Conservation (phyloP, 2,797 vertebrate genomes). For the Amazona finschi region DNA sequence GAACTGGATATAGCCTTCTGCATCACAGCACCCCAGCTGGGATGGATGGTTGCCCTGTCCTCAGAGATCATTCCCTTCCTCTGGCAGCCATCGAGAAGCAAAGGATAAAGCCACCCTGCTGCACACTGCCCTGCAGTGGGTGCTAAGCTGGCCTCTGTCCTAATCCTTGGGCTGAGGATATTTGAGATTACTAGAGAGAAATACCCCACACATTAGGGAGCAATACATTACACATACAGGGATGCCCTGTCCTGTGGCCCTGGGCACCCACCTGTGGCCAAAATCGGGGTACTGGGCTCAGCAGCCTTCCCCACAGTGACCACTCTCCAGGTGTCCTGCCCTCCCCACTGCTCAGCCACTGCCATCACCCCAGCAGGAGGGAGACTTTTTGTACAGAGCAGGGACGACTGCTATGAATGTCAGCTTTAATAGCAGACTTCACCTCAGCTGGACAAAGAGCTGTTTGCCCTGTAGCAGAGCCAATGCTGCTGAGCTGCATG, state of each 20-base stretch:
- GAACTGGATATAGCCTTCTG: background rate
- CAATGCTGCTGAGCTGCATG: background rate
- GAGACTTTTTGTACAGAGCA: background rate
- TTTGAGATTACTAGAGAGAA: background rate
- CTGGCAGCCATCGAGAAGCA: background rate
- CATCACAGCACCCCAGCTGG: background rate
- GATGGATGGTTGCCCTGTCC: background rate
- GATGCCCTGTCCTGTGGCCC: background rate
- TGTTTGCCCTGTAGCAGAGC: constrained; percentile 31
- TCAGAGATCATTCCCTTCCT: background rate
- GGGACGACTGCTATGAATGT: background rate
- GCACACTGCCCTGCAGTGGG: background rate
- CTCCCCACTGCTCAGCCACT: background rate
- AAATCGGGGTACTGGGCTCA: background rate
- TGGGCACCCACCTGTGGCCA: fast-evolving
- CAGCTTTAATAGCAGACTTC: background rate
- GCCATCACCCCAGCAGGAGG: background rate
- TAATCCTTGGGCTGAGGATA: background rate
- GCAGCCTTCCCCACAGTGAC: background rate
- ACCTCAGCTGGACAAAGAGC: background rate
- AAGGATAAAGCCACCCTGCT: background rate
- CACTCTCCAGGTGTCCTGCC: fast-evolving
- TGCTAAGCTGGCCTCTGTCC: background rate
- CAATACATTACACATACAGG: background rate
- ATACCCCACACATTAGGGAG: background rate